These are phyloP conservation scores for Merluccius polli DNA, from an alignment of 2,797 vertebrate genomes.

Conservation along the genomic window DNA sequence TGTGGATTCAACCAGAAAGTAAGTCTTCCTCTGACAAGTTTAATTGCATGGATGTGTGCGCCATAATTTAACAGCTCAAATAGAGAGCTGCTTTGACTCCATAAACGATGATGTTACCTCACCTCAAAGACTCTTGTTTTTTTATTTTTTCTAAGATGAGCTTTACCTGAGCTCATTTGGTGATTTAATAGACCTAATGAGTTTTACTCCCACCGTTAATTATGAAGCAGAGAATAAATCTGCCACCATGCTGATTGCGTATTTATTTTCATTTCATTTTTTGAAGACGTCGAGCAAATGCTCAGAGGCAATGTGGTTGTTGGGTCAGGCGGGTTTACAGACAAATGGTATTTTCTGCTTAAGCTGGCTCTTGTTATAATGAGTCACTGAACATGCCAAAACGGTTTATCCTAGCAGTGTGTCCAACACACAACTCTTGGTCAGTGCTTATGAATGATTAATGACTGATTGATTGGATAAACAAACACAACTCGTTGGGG, in stretches of 20 bases:
- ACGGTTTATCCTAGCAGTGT: background rate
- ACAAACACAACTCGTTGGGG: background rate
- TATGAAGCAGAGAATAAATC: slow-evolving; percentile 74
- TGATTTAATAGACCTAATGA: slow-evolving; percentile 76
- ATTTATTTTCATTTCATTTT: slow-evolving; percentile 45
- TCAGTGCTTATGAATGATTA: too few relatives aligned
- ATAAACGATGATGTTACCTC: slow-evolving; percentile 60
- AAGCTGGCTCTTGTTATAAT: slow-evolving; percentile 32
- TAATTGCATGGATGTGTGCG: slow-evolving; percentile 66
- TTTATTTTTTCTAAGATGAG: slow-evolving; percentile 59
- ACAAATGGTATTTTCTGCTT: slow-evolving; percentile 30
- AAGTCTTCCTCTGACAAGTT: slow-evolving; percentile 65
- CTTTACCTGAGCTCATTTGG: slow-evolving; percentile 75
- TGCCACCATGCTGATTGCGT: slow-evolving; percentile 70
- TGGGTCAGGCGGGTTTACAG: slow-evolving; percentile 35
- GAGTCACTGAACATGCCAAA: slow-evolving; percentile 37
- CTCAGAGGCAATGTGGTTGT: slow-evolving; percentile 53
- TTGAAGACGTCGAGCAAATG: slow-evolving; percentile 43
- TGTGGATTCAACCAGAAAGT: slow-evolving; percentile 78
- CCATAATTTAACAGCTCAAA: slow-evolving; percentile 70
- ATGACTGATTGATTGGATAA: background rate
- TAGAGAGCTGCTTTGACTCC: slow-evolving; percentile 65
- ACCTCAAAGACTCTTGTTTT: slow-evolving; percentile 59
- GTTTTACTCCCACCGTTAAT: slow-evolving; percentile 75
- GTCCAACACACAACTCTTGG: background rate